Evolutionary conservation across 2,113 vertebrate species (phyloP).

Genomic region (Pygathrix nemaeus): DNA sequence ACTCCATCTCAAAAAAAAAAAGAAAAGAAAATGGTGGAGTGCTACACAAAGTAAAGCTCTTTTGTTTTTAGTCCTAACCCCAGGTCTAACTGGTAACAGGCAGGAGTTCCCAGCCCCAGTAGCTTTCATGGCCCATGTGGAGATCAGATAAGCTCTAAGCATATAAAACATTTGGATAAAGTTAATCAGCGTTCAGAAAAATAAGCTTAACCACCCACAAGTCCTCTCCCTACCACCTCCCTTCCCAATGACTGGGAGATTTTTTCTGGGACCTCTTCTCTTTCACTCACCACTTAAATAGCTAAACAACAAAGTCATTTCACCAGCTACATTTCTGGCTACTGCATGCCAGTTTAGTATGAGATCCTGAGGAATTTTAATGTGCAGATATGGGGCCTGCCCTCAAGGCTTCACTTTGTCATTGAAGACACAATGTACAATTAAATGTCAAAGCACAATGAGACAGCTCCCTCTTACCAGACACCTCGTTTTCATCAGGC

Average conservation of each 20-base stretch:
- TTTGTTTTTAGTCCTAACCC: neutral
- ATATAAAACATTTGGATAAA: neutral
- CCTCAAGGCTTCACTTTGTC: neutral
- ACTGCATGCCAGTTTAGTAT: neutral
- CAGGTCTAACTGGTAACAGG: neutral
- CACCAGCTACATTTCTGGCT: neutral
- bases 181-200: neutral
- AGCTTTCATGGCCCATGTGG: neutral
- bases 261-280: neutral
- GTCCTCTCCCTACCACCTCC: neutral
- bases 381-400: neutral
- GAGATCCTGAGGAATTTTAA: neutral
- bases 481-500: neutral
- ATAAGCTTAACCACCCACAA: neutral
- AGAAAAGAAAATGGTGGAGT: neutral
- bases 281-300: neutral
- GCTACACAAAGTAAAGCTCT: neutral
- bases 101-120: neutral
- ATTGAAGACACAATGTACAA: neutral
- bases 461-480: neutral
- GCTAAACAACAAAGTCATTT: neutral
- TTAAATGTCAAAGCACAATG: neutral
- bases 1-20: too few relatives aligned
- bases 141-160: neutral
- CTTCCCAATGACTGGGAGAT: neutral